A percentile compares a stretch with the other conserved stretches of the same genome.
Evolutionary conservation across 1,140 invertebrate species (phyloP).

Genomic region (Carcinoscorpius rotundicauda): DNA sequence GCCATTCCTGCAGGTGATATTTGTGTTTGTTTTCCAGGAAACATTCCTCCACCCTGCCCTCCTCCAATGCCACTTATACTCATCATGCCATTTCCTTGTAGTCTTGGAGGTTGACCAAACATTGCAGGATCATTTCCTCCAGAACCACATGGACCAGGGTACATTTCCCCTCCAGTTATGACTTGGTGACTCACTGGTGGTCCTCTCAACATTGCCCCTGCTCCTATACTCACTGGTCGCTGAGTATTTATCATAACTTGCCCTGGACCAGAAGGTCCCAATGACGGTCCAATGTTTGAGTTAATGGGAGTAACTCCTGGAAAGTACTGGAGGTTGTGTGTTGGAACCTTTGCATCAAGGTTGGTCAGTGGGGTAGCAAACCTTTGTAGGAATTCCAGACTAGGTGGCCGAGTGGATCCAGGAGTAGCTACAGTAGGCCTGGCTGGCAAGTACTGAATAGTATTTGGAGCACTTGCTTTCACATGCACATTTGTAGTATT

Average conservation of each 20-base stretch:
- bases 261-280: constrained; percentile 29
- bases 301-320: constrained; percentile 29
- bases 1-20: constrained; percentile 31
- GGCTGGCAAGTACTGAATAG: constrained; percentile 92
- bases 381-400: constrained; percentile 79
- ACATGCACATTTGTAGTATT: constrained; percentile 43
- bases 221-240: constrained; percentile 25
- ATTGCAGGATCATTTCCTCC: constrained; percentile 15
- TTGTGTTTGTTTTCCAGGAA: constrained; percentile 16
- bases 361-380: constrained; percentile 44
- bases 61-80: constrained; percentile 15
- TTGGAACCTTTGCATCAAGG: constrained; percentile 54
- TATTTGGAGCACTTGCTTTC: constrained; percentile 91
- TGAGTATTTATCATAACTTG: constrained; percentile 31
- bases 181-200: neutral
- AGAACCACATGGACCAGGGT: constrained; percentile 10
- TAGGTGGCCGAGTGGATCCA: constrained; percentile 60
- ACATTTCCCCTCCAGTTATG: constrained; percentile 10
- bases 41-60: constrained; percentile 13
- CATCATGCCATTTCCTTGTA: constrained; percentile 1
- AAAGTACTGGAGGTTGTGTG: constrained; percentile 62
- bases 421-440: constrained; percentile 35
- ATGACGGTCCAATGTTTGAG: constrained; percentile 26
- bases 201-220: constrained; percentile 29
- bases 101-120: constrained; percentile 13